Conservation (phyloP, 2,797 vertebrate genomes). For the Sebastes oblongus region DNA sequence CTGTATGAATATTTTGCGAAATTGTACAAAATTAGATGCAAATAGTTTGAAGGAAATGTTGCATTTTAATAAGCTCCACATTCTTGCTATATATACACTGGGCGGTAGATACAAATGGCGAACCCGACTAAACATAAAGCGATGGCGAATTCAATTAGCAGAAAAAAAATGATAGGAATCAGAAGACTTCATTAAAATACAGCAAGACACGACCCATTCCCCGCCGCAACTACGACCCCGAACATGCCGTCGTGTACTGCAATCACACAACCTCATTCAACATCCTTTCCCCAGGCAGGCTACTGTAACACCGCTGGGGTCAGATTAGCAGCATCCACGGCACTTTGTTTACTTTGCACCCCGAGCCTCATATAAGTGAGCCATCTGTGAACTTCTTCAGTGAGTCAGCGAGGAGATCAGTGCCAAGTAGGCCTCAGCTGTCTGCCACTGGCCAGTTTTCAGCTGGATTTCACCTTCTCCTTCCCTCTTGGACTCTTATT, state of each 20-base stretch:
- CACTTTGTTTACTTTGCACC: conserved; percentile 64
- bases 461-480: conserved; percentile 54
- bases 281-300: not conserved
- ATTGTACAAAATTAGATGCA: conserved; percentile 73
- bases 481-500: conserved; percentile 64
- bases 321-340: conserved; percentile 40
- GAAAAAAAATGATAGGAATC: conserved; percentile 53
- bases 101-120: conserved; percentile 17
- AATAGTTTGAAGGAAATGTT: conserved; percentile 65
- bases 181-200: conserved; percentile 41
- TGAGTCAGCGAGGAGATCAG: conserved; percentile 52
- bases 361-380: conserved; percentile 39
- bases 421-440: conserved; percentile 73
- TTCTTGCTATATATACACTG: conserved; percentile 23
- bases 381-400: conserved; percentile 71
- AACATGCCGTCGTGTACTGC: not conserved
- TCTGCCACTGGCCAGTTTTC: conserved; percentile 65
- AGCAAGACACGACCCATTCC: not conserved
- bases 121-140: conserved; percentile 17
- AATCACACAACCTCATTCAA: not conserved
- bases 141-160: conserved; percentile 45
- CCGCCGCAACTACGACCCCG: not conserved
- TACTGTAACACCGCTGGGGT: conserved; percentile 30
- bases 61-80: conserved; percentile 61
- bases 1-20: conserved; percentile 54